A percentile compares a stretch with the other conserved stretches of the same genome.
Evolutionary conservation across 2,797 vertebrate species (phyloP).

Genomic region (Sciurus carolinensis): DNA sequence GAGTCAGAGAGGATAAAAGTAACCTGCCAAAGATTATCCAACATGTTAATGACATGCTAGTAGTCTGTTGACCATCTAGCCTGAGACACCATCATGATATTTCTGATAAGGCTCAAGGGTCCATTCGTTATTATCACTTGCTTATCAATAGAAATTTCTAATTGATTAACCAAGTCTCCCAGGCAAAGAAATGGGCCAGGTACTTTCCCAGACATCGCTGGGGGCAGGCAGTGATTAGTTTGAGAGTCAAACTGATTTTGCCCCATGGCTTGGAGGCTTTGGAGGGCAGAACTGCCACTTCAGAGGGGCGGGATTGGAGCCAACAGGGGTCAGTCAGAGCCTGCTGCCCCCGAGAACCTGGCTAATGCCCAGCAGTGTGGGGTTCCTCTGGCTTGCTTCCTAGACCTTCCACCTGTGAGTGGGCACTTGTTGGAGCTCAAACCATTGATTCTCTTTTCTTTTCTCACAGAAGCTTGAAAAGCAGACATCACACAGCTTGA

Average conservation of each 20-base stretch:
- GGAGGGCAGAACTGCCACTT: neutral
- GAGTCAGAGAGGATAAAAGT: slow-evolving; percentile 4
- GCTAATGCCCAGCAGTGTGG: neutral
- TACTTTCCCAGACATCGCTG: neutral
- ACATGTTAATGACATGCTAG: too few species aligned
- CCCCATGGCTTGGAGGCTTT: neutral
- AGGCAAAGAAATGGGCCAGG: neutral
- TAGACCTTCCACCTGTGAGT: slow-evolving; percentile 11
- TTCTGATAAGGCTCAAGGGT: neutral
- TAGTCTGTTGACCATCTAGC: neutral
- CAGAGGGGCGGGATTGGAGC: neutral
- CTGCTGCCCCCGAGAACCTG: neutral
- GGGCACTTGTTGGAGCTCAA: neutral
- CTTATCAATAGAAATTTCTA: slow-evolving; percentile 28
- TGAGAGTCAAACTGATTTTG: neutral
- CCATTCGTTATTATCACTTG: slow-evolving; percentile 1
- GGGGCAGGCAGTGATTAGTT: slow-evolving; percentile 15
- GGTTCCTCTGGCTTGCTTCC: slow-evolving; percentile 26
- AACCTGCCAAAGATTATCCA: neutral
- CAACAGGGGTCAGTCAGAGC: neutral
- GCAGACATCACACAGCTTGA: neutral
- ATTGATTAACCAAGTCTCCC: neutral
- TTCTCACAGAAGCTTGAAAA: slow-evolving; percentile 48
- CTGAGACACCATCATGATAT: neutral
- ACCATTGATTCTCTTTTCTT: neutral